Percentiles rank a stretch among this genome's conserved stretches.
phyloP scores from a whole-genome alignment of 1,140 invertebrate genomes.

The Philopotamus ludificatus region DNA sequence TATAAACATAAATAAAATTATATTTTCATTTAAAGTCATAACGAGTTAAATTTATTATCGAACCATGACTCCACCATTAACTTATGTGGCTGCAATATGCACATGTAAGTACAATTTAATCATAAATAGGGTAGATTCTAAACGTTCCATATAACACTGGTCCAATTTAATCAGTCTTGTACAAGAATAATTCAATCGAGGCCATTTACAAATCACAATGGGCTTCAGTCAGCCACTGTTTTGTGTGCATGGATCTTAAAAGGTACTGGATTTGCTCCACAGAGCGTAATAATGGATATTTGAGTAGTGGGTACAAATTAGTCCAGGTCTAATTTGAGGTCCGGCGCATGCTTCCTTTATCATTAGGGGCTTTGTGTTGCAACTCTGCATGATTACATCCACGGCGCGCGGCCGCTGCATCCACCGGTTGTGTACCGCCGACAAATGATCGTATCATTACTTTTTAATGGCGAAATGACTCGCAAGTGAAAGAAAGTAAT shows the following conservation, averaged over 20 bases:
- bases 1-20: too few species aligned
- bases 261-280: neutral
- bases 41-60: too few species aligned
- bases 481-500: neutral
- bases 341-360: conserved; percentile 20
- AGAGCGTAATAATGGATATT: conserved; percentile 14
- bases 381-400: neutral
- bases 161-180: too few species aligned
- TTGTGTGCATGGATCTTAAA: neutral
- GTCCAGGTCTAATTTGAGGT: conserved; percentile 20
- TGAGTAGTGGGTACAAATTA: conserved; percentile 9
- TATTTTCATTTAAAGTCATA: too few species aligned
- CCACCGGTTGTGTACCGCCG: neutral
- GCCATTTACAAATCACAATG: too few species aligned
- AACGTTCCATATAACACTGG: too few species aligned
- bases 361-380: conserved; percentile 10
- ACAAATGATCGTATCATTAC: neutral
- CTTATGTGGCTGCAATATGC: too few species aligned
- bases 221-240: neutral
- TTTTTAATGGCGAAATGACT: neutral
- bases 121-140: too few species aligned
- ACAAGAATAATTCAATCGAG: too few species aligned
- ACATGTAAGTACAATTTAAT: too few species aligned
- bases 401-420: neutral
- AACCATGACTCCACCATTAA: too few species aligned